phyloP scores from a whole-genome alignment of 2,888 invertebrate genomes.

The Colostygia pectinataria region DNA sequence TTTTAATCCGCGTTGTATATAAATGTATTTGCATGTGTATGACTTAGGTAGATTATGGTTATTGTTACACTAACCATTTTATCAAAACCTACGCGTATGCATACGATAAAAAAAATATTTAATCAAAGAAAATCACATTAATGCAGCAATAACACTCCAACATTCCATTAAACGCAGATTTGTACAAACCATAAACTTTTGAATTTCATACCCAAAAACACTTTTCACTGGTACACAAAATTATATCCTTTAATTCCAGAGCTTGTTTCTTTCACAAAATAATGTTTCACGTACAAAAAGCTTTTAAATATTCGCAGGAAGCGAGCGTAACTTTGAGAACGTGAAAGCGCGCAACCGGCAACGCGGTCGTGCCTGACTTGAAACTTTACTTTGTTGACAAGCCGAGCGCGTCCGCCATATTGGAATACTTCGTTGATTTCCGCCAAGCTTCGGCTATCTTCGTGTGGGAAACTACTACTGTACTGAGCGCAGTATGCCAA shows the following conservation, averaged over 20 bases:
- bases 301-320: constrained; percentile 47
- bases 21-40: too few relatives aligned
- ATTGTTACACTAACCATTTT: not conserved
- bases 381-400: constrained; percentile 76
- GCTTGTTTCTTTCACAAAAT: constrained; percentile 41
- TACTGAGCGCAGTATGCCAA: constrained; percentile 37
- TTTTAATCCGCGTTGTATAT: not conserved
- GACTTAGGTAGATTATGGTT: too few relatives aligned
- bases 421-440: constrained; percentile 63
- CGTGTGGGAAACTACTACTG: constrained; percentile 40
- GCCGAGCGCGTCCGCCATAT: constrained; percentile 67
- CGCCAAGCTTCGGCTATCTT: constrained; percentile 54
- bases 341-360: constrained; percentile 56
- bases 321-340: constrained; percentile 27
- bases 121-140: constrained; percentile 47
- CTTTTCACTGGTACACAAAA: constrained; percentile 27
- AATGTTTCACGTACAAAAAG: constrained; percentile 47
- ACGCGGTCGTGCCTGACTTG: constrained; percentile 47
- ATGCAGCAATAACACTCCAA: constrained; percentile 45
- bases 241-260: constrained; percentile 17
- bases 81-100: not conserved
- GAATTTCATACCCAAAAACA: constrained; percentile 32
- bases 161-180: constrained; percentile 43
- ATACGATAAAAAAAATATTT: constrained; percentile 12
- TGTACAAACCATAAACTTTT: constrained; percentile 42